Percentiles rank a stretch among this genome's conserved stretches.
These are phyloP conservation scores for Drosophila subsilvestris DNA, from an alignment of 2,888 invertebrate species.

Conservation along the genomic window DNA sequence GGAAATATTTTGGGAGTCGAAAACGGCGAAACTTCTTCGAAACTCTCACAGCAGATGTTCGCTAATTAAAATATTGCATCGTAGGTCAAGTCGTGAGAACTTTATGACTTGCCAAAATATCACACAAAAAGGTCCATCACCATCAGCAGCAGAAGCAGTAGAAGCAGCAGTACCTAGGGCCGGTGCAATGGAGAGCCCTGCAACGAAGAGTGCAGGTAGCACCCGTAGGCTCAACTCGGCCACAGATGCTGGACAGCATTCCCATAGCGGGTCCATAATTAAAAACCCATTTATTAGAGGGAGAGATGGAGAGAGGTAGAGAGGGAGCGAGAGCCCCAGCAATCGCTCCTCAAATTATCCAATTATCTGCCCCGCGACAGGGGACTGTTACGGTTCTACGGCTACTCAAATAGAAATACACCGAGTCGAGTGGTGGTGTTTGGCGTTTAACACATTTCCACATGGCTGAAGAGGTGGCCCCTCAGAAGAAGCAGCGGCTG, in stretches of 20 bases:
- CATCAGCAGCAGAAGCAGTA: not conserved
- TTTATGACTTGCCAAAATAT: slow-evolving; percentile 57
- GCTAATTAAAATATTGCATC: slow-evolving; percentile 64
- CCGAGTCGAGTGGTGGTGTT: slow-evolving; percentile 23
- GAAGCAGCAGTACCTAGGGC: not conserved
- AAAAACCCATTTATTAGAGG: slow-evolving; percentile 63
- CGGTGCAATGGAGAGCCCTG: not conserved
- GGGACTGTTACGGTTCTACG: slow-evolving; percentile 29
- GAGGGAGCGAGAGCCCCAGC: not conserved
- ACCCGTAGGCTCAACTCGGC: slow-evolving; percentile 3
- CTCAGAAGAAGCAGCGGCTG: slow-evolving; percentile 1
- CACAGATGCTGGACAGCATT: slow-evolving; percentile 18
- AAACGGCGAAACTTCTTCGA: slow-evolving; percentile 23
- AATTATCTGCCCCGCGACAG: slow-evolving; percentile 22
- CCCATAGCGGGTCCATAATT: slow-evolving; percentile 47
- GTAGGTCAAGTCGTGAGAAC: slow-evolving; percentile 66
- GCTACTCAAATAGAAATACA: slow-evolving; percentile 11
- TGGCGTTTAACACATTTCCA: slow-evolving; percentile 68
- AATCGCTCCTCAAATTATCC: slow-evolving; percentile 3
- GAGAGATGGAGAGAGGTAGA: not conserved
- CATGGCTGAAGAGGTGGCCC: slow-evolving; percentile 34
- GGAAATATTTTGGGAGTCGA: slow-evolving; percentile 15
- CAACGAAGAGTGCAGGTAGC: slow-evolving; percentile 20
- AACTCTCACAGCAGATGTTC: slow-evolving; percentile 32
- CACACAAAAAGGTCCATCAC: slow-evolving; percentile 22